Conservation (phyloP, 23 tunicate species). For the Ciona savignyi region DNA sequence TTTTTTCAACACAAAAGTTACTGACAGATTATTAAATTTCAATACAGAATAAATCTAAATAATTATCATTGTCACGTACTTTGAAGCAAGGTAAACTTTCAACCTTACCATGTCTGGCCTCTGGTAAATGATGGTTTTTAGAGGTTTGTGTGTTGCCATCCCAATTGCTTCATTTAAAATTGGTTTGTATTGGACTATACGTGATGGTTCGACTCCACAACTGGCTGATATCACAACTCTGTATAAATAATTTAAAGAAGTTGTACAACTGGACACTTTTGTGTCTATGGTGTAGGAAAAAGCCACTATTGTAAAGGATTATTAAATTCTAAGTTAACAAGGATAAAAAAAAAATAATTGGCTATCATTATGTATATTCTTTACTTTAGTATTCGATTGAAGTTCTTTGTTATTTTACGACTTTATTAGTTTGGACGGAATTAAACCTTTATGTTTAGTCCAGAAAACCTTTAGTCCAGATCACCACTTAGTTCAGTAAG, state of each 20-base stretch:
- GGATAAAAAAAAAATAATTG: not conserved
- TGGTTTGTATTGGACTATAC: constrained; percentile 75
- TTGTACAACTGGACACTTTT: not conserved
- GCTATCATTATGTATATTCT: not conserved
- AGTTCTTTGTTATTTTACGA: not conserved
- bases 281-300: not conserved
- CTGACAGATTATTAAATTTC: too few relatives aligned
- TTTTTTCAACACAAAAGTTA: too few relatives aligned
- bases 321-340: not conserved
- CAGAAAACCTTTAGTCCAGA: too few relatives aligned
- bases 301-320: not conserved
- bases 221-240: constrained; percentile 85
- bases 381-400: not conserved
- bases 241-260: not conserved
- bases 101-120: constrained; percentile 72
- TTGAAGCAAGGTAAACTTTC: too few relatives aligned
- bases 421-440: not conserved
- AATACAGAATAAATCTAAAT: too few relatives aligned
- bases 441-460: too few relatives aligned
- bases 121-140: constrained; percentile 58
- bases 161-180: constrained; percentile 77
- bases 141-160: constrained; percentile 74
- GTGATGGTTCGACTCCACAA: constrained; percentile 90
- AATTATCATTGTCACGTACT: too few relatives aligned
- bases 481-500: too few relatives aligned